Evolutionary conservation across 2,888 invertebrate genomes (phyloP), one percentile per base, ranked within the genome.

Genomic region (Andrena marginata): DNA sequence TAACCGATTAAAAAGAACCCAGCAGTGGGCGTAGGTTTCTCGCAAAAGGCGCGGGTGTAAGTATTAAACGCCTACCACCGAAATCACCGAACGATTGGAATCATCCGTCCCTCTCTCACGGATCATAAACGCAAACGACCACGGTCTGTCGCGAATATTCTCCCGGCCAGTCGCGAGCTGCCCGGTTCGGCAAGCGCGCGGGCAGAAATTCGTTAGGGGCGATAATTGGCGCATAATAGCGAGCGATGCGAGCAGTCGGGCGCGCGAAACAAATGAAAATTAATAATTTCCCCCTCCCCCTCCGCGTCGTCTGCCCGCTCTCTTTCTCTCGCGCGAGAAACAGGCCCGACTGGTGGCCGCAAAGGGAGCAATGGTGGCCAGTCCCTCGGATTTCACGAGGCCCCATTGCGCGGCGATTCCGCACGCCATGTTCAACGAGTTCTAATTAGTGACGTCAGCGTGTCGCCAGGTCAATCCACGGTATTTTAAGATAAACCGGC

Each of bases 401-500:
- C 64, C 60, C 51, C 23, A 26, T 56, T 56, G 56, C 67, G 70
- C 70, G 68, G 54, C 42, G 60, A 70, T 69, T 31, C 33, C 78
- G 79, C 74, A 73, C 83, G 80, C 87, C 83, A 73, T 85, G 83
- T 89, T 87, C 89, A 93, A 92, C 87, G 90, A 92, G 90, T 88
- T 92, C 90, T 93, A 93, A 94, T 94, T 92, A 93, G 92, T 93
- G 93, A 94, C 93, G 93, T 94, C 94, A 94, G 82, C 89, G 80
- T 91, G 93, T 92, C 92, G 92, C 85, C 92, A 90, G 92, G 93
- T 94, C 93, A 93, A 93, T 93, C 91, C 89, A 90, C 90, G 90
- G 91, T 91, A 92, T 92, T 93, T 91, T 90, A 91, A 93, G 92
- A 92, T 87, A 91, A 92, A 89, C 89, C 89, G 87, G 85, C 85